Conservation (phyloP, 2,888 invertebrate genomes). For the Hirtodrosophila histrioides region DNA sequence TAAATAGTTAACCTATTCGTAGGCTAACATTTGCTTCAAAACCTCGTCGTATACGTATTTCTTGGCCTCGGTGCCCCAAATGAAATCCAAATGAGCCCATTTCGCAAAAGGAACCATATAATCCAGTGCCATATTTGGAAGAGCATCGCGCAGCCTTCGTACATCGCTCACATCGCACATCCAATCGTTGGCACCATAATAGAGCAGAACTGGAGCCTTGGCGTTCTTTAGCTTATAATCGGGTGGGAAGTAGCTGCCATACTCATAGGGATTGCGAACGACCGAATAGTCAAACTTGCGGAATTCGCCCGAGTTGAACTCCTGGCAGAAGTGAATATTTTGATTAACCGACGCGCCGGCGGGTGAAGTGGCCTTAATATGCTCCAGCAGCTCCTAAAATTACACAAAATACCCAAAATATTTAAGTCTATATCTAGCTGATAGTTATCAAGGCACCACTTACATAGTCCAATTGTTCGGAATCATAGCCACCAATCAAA, state of each 20-base stretch:
- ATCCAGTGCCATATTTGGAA: conserved; percentile 85
- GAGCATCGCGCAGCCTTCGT: conserved; percentile 83
- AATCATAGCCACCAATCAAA: conserved; percentile 85
- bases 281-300: conserved; percentile 82
- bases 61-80: conserved; percentile 87
- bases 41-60: conserved; percentile 86
- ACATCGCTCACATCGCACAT: conserved; percentile 86
- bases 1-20: conserved; percentile 38
- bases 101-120: conserved; percentile 85
- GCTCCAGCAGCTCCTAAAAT: conserved; percentile 62
- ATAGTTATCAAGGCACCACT: conserved; percentile 25
- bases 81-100: conserved; percentile 86
- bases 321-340: conserved; percentile 83
- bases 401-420: not conserved
- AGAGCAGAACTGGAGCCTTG: conserved; percentile 85
- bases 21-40: conserved; percentile 63
- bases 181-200: conserved; percentile 87
- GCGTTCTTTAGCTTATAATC: conserved; percentile 84
- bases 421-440: too few species aligned
- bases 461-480: conserved; percentile 84
- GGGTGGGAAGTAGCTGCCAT: conserved; percentile 85
- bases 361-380: conserved; percentile 82
- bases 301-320: conserved; percentile 80
- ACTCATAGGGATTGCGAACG: conserved; percentile 83
- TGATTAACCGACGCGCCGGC: conserved; percentile 83